Base-by-base conservation (phyloP, 1,140 invertebrate genomes). In the Lutraria rhynchaena region DNA sequence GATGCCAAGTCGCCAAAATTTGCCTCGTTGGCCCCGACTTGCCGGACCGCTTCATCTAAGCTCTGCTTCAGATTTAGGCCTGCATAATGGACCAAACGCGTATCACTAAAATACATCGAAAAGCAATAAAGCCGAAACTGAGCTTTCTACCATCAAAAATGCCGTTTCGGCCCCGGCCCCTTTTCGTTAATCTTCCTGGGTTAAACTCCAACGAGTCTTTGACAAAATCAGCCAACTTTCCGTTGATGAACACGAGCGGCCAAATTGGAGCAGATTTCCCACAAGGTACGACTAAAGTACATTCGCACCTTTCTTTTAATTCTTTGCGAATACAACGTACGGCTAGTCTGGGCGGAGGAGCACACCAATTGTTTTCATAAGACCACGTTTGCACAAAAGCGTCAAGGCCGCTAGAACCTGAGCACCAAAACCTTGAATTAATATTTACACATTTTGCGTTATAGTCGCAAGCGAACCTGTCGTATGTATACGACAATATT, bases 81-180 rank as follows among this genome's bases (percentile, higher is more conserved):
- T 69, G 63, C 11, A 37, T 9, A 35, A 61, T 5, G 37, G 1
- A 37, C 11, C n/a, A 33, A 35, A 61, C 3, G 5, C 2, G 2
- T 61, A 31, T 61, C 11, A 61, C 29, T 19, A 7, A 49, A 29
- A 46, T 24, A 27, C 11, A 27, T 69, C 15, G 1, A 19, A 69
- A 7, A 22, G 41, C 63, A 29, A 69, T 27, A 49, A 69, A 46
- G n/a, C 63, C 44, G 31, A 69, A 69, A 3, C 4, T 17, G 1
- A 69, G 22, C n/a, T 1, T 17, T 33, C 63, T 44, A 22, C 63
- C 63, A 46, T 69, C 63, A 69, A 69, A 69, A 17, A 69, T 69
- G 1, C 63, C 63, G 35, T 69, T 69, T 69, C 63, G n/a, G 4
- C 63, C 37, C 29, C 13, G 19, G 31, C 63, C 63, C 49, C 41